A percentile compares a stretch with the other conserved stretches of the same genome.
Conservation (phyloP, 2,888 invertebrate genomes). For the Ophion ellenae region DNA sequence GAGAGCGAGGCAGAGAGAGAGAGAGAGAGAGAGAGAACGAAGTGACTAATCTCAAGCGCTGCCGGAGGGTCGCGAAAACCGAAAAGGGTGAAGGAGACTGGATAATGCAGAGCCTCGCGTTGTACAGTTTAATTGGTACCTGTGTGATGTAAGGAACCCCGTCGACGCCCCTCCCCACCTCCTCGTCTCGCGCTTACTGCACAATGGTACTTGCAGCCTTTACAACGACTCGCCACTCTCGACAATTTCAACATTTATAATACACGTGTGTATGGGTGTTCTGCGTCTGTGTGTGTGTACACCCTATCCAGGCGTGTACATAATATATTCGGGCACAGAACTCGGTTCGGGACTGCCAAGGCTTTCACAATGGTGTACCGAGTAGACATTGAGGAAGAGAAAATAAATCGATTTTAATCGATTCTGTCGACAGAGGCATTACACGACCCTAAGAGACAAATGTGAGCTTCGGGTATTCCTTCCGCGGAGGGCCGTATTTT, state of each 20-base stretch:
- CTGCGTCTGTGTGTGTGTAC: not conserved
- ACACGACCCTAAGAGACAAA: too few species aligned
- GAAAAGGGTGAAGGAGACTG: slow-evolving; percentile 19
- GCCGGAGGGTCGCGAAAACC: slow-evolving; percentile 20
- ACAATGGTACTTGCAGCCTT: slow-evolving; percentile 55
- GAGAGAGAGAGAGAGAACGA: slow-evolving; percentile 29
- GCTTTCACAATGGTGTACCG: slow-evolving; percentile 10
- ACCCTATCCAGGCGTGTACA: not conserved
- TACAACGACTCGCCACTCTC: slow-evolving; percentile 51
- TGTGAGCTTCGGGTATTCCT: too few species aligned
- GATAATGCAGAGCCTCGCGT: slow-evolving; percentile 57
- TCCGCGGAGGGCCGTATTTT: too few species aligned
- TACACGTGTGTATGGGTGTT: not conserved
- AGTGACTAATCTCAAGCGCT: slow-evolving; percentile 50
- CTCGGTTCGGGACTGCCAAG: not conserved
- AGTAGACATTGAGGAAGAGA: slow-evolving; percentile 20
- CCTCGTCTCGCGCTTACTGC: slow-evolving; percentile 38
- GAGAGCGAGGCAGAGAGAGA: not conserved
- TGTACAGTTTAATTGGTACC: slow-evolving; percentile 62
- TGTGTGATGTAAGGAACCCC: slow-evolving; percentile 52
- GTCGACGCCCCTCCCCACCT: not conserved
- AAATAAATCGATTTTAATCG: not conserved
- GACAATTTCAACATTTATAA: slow-evolving; percentile 18
- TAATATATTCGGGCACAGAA: not conserved
- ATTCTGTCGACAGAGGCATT: too few species aligned